phyloP scores from a whole-genome alignment of 2,113 vertebrate genomes.

The Neogobius melanostomus region DNA sequence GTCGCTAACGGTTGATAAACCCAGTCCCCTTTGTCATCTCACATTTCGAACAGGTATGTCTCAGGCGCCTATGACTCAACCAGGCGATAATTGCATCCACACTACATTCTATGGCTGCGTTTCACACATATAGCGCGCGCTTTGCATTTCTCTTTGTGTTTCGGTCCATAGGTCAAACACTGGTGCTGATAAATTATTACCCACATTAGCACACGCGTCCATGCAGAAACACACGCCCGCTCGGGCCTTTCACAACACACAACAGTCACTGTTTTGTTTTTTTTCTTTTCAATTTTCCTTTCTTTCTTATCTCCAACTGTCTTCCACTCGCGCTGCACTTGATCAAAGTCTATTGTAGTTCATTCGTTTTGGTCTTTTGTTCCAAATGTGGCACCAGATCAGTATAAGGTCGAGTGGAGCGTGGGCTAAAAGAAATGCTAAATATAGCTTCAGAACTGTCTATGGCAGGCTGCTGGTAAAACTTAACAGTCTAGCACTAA shows the following conservation, averaged over 20 bases:
- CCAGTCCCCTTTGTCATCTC: background rate
- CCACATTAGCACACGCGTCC: background rate
- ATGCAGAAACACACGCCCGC: background rate
- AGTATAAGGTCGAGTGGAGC: slow-evolving; percentile 11
- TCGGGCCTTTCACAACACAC: background rate
- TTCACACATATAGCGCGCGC: background rate
- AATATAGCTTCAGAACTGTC: slow-evolving; percentile 29
- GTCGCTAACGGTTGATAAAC: no score
- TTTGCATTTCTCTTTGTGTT: no score
- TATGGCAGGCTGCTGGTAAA: slow-evolving; percentile 32
- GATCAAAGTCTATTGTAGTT: background rate
- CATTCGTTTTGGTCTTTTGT: slow-evolving; percentile 4
- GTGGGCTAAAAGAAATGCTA: slow-evolving; percentile 28
- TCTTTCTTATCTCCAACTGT: background rate
- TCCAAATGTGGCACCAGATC: slow-evolving; percentile 13
- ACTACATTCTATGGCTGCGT: background rate
- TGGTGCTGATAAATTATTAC: slow-evolving; percentile 10
- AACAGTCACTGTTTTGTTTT: background rate
- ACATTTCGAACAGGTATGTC: background rate
- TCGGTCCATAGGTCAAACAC: slow-evolving; percentile 5
- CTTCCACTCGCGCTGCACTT: background rate
- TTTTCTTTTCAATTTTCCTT: no score
- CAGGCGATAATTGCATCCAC: background rate
- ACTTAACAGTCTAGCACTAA: slow-evolving; percentile 19
- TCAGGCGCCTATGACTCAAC: background rate